Evolutionary conservation across 2,888 invertebrate genomes (phyloP), one percentile per base, ranked within the genome.

Genomic region (Pardosa pseudoannulata): DNA sequence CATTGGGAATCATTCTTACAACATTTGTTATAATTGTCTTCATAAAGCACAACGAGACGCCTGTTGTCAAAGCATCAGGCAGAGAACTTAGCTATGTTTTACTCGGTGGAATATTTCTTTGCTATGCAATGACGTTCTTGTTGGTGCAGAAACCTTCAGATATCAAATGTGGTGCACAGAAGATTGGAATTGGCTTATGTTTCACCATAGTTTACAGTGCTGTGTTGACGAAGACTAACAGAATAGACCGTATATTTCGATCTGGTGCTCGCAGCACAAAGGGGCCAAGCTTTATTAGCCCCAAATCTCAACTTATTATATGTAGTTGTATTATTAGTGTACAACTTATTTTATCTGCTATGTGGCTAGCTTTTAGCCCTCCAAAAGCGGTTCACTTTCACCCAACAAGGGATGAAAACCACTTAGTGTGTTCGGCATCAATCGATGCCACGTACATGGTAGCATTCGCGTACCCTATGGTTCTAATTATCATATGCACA

Each of bases 331-430:
- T 93, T 31, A 91, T 92, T 1, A 89, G 90, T 28, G 89, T 92
- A 16, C 92, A 90, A 78, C 39, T 90, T 6, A 93, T 97, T 88
- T 95, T 98, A 90, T 97, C 96, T 89, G 96, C 95, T 0, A 94
- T 97, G 36, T 98, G 98, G 98, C 95, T 97, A 94, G 93, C 97
- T 88, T 95, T 97, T 89, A 95, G 96, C 0, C 98, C 98, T 11
- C 96, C 98, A 0, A 94, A 94, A 89, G 97, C 97, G 3, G 96
- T 96, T 91, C 94, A 96, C 92, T 96, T 97, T 93, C 96, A 97
- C 92, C 97, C 98, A 0, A 96, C 96, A 0, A 93, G 97, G 31
- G 97, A 97, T 89, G 97, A 97, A 93, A 98, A 98, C 92, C 94
- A 98, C 90, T 93, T 98, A 46, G 97, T 98, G 2, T 98, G 89